These are phyloP conservation scores for Oryzias celebensis DNA, from an alignment of 2,113 vertebrate genomes.

Conservation along the genomic window DNA sequence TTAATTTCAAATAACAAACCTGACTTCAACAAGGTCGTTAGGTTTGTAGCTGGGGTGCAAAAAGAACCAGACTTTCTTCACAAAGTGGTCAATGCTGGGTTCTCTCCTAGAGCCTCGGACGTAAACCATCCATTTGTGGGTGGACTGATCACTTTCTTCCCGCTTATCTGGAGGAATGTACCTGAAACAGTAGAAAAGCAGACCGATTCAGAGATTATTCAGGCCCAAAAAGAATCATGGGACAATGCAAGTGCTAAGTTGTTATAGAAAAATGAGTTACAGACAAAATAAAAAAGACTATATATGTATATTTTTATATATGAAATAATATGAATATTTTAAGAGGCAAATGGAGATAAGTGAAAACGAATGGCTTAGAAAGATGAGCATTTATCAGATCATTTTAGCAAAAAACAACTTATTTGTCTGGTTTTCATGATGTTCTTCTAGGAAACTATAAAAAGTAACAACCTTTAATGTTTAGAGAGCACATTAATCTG, in stretches of 20 bases:
- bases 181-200: conserved; percentile 66
- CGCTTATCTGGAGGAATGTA: conserved; percentile 98
- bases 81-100: conserved; percentile 97
- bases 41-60: conserved; percentile 98
- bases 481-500: not conserved
- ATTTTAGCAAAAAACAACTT: no score
- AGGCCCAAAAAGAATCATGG: not conserved
- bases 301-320: no score
- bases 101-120: conserved; percentile 93
- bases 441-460: no score
- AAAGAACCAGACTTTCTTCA: conserved; percentile 99
- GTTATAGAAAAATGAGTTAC: no score
- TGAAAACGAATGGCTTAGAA: no score
- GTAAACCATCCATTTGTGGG: conserved; percentile 99
- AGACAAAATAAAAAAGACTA: no score
- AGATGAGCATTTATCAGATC: no score
- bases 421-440: no score
- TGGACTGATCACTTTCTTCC: conserved; percentile 97
- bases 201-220: not conserved
- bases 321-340: no score
- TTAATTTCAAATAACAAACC: conserved; percentile 70
- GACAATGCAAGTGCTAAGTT: not conserved
- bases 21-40: conserved; percentile 97
- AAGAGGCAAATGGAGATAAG: no score
- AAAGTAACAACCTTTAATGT: no score